Base-by-base conservation (phyloP, 2,797 vertebrate species). In the Cetoscarus ocellatus region DNA sequence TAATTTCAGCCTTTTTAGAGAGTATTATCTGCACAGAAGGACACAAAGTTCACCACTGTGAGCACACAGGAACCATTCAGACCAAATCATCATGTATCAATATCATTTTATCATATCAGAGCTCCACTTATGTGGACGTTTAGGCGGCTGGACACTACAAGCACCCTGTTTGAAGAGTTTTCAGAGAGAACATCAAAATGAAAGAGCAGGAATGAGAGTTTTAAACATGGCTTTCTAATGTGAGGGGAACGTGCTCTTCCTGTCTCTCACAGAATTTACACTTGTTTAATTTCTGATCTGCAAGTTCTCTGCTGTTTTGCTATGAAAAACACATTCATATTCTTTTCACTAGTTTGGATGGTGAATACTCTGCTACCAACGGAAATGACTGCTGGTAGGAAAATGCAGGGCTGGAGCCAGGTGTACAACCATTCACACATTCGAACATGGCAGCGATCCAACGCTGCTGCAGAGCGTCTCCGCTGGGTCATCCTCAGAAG, bases 391-490 rank as follows among this genome's bases (percentile, higher is more conserved):
- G 36, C 52, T 49, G 60, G 49, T 14, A 19, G 53, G n/a, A 48
- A 59, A 53, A 42, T 6, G 58, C 55, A 48, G 40, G 43, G 7
- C 61, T 11, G 47, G 35, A 67, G 50, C 11, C 61, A 53, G 58
- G 49, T 49, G 48, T 34, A 42, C 6, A 15, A 44, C 50, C 56
- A 58, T 59, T 59, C 36, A 58, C 35, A 59, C 12, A 51, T 61
- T 54, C 34, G 13, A 56, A 71, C 60, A 61, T n/a, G n/a, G 19
- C 55, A 78, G 51, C 19, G 61, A 49, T 72, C 49, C 53, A 52
- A 39, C 38, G 8, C 34, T 18, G 14, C 43, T 45, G 35, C 48
- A 27, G 51, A 78, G 8, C 39, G 38, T 70, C 51, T 70, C 38
- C 38, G 13, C 60, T 19, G 40, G 44, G 50, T 80, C 74, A 51